A percentile compares a stretch with the other conserved stretches of the same genome.
Conservation (phyloP, 2,797 vertebrate species). For the Premnoplex brunnescens region DNA sequence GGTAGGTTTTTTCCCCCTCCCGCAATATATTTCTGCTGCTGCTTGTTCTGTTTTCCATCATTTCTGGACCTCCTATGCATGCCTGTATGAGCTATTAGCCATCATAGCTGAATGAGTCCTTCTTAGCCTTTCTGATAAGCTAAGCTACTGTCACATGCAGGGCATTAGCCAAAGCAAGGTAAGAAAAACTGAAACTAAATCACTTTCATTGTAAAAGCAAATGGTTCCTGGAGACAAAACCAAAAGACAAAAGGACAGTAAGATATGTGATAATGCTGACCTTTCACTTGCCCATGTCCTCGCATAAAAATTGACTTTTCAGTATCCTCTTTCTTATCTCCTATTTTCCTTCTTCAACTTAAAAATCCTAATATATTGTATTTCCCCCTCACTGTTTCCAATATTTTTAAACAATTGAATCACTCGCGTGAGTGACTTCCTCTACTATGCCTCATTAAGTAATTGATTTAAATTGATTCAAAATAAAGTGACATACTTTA, state of each 20-base stretch:
- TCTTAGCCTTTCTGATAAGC: not conserved
- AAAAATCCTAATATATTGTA: not conserved
- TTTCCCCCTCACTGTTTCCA: not conserved
- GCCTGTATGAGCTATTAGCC: not conserved
- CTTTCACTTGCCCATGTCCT: not conserved
- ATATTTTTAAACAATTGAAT: slow-evolving; percentile 52
- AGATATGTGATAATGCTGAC: not conserved
- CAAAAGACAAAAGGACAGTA: not conserved
- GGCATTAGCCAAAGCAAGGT: not conserved
- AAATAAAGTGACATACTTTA: slow-evolving; percentile 57
- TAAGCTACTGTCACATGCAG: not conserved
- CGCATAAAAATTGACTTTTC: not conserved
- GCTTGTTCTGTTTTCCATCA: not conserved
- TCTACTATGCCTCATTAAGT: slow-evolving; percentile 40
- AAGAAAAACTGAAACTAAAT: not conserved
- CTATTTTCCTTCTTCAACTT: not conserved
- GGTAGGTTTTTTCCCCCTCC: not conserved
- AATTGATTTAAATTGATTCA: slow-evolving; percentile 57
- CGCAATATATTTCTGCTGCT: not conserved
- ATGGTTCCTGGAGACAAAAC: not conserved
- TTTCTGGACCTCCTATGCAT: not conserved
- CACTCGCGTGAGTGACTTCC: not conserved
- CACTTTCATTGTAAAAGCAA: not conserved
- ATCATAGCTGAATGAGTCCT: not conserved
- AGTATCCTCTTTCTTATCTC: not conserved